Conservation (phyloP, 1,140 invertebrate genomes). For the Pogonognathellus flavescens region DNA sequence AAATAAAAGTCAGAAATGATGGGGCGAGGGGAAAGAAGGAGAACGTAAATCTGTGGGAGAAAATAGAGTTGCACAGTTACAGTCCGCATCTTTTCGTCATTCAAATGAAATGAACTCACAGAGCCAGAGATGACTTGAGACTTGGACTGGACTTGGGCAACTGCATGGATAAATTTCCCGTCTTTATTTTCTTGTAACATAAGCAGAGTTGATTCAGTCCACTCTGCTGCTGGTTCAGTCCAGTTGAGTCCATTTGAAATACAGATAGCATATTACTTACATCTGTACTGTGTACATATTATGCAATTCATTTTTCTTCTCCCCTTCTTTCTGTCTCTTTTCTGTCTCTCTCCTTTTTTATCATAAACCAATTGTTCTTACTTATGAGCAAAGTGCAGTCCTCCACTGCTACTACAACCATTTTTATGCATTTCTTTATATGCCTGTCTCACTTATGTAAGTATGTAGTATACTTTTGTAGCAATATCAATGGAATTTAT, state of each 20-base stretch:
- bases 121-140: not conserved
- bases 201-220: not conserved
- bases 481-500: slow-evolving; percentile 18
- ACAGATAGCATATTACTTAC: slow-evolving; percentile 38
- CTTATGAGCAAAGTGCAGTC: slow-evolving; percentile 8
- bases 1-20: slow-evolving; percentile 57
- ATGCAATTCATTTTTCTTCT: slow-evolving; percentile 43
- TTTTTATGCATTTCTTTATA: not conserved
- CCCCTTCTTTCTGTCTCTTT: slow-evolving; percentile 1
- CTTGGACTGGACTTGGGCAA: not conserved
- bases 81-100: not conserved
- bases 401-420: not conserved
- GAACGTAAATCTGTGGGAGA: slow-evolving; percentile 48
- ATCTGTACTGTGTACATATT: slow-evolving; percentile 22
- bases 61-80: slow-evolving; percentile 46
- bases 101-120: slow-evolving; percentile 36
- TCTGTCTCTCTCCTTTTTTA: slow-evolving; percentile 22
- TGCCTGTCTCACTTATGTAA: not conserved
- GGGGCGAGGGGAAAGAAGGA: slow-evolving; percentile 45
- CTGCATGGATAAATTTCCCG: not conserved
- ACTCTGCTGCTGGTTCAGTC: slow-evolving; percentile 1
- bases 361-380: slow-evolving; percentile 48
- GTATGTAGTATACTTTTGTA: not conserved
- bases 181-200: too few relatives aligned
- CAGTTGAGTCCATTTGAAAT: slow-evolving; percentile 32